Conservation (phyloP, 2,888 invertebrate genomes). For the Drosophila lutescens region DNA sequence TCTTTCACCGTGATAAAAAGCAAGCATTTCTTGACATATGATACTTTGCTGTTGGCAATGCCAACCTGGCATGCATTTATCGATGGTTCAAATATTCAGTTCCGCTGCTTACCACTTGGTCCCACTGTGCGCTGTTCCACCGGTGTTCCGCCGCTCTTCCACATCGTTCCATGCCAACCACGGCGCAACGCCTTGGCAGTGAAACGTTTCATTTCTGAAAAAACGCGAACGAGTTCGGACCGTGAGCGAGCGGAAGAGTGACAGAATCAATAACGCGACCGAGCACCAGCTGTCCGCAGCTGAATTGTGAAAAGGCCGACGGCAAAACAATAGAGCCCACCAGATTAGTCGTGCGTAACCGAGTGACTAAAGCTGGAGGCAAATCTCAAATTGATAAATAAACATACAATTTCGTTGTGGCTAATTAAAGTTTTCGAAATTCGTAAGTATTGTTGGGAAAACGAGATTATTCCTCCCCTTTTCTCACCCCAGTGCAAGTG, state of each 20-base stretch:
- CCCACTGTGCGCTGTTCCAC: conserved; percentile 1
- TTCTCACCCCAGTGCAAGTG: conserved; percentile 21
- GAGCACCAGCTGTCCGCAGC: conserved; percentile 19
- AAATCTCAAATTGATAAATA: conserved; percentile 41
- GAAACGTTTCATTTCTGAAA: conserved; percentile 23
- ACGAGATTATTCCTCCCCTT: conserved; percentile 6
- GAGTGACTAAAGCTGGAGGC: conserved; percentile 47
- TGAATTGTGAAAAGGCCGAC: conserved; percentile 57
- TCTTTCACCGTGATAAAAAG: too few species aligned
- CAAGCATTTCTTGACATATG: too few species aligned
- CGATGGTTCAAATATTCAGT: too few species aligned
- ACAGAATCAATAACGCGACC: conserved; percentile 1
- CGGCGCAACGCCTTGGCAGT: conserved; percentile 39
- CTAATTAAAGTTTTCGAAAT: conserved; percentile 5
- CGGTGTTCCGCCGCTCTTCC: neutral
- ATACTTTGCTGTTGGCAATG: too few species aligned
- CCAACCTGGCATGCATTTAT: too few species aligned
- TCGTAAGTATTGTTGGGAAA: conserved; percentile 24
- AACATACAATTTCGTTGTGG: conserved; percentile 41
- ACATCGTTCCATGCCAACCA: conserved; percentile 18
- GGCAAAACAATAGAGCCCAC: conserved; percentile 52
- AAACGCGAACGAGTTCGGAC: neutral
- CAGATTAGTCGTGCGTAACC: conserved; percentile 47
- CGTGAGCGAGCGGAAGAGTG: neutral
- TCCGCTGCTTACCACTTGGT: neutral